Percentiles rank a stretch among this genome's conserved stretches.
phyloP scores from a whole-genome alignment of 2,113 vertebrate genomes.

The Paradisaea rubra region DNA sequence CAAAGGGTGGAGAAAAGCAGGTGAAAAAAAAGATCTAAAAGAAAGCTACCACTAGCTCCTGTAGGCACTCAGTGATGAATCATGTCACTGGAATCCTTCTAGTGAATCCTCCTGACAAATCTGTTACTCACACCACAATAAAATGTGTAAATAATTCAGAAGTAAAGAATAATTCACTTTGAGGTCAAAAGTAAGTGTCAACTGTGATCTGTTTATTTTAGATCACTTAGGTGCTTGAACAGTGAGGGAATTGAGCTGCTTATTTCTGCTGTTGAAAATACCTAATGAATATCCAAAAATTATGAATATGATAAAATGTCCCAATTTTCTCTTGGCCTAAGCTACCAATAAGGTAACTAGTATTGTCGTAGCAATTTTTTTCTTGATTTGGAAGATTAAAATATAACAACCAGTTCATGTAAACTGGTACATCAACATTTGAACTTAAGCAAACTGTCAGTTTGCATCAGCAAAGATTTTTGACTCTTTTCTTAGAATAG shows the following conservation, averaged over 20 bases:
- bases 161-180: neutral
- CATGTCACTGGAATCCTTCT: neutral
- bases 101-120: neutral
- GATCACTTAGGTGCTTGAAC: neutral
- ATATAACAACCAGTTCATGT: neutral
- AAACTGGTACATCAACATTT: neutral
- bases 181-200: neutral
- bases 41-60: neutral
- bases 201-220: neutral
- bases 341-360: neutral
- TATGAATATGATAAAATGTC: neutral
- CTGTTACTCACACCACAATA: neutral
- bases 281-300: neutral
- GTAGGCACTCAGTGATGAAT: neutral
- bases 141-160: neutral
- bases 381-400: neutral
- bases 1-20: neutral
- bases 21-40: neutral
- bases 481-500: neutral
- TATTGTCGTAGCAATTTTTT: neutral
- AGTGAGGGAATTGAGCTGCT: neutral
- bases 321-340: neutral
- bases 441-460: neutral
- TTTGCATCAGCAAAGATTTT: neutral
- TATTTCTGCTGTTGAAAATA: neutral